These are phyloP conservation scores for Caretta caretta DNA, from an alignment of 2,113 vertebrate genomes.

Conservation along the genomic window DNA sequence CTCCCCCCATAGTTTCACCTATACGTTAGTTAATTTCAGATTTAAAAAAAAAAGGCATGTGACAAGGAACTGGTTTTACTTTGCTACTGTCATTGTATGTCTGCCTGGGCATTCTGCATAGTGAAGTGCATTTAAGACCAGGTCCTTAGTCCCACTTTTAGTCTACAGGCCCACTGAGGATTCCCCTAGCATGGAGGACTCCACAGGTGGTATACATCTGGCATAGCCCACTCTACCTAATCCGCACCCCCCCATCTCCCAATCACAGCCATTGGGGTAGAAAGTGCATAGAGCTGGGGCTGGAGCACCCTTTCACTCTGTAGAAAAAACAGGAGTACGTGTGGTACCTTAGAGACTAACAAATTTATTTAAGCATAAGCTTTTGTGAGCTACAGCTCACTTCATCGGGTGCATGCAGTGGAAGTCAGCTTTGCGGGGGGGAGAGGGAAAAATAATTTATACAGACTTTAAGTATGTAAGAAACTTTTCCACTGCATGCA, in stretches of 20 bases:
- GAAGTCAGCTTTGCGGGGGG: too few species aligned
- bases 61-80: neutral
- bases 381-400: too few species aligned
- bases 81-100: neutral
- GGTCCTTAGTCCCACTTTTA: neutral
- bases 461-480: too few species aligned
- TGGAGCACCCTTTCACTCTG: neutral
- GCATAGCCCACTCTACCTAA: neutral
- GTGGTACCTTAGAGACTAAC: too few species aligned
- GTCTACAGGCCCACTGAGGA: neutral
- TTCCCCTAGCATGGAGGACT: neutral
- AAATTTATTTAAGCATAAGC: too few species aligned
- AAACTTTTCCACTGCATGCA: too few species aligned
- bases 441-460: too few species aligned
- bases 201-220: neutral
- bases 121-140: neutral
- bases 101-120: neutral
- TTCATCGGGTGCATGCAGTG: too few species aligned
- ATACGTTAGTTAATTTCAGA: neutral
- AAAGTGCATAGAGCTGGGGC: neutral
- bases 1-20: neutral
- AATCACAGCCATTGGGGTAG: neutral
- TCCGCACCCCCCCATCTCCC: neutral
- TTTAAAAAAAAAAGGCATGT: neutral
- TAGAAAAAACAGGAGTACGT: too few species aligned